Conservation (phyloP, 2,888 invertebrate genomes). For the Buathra laborator region DNA sequence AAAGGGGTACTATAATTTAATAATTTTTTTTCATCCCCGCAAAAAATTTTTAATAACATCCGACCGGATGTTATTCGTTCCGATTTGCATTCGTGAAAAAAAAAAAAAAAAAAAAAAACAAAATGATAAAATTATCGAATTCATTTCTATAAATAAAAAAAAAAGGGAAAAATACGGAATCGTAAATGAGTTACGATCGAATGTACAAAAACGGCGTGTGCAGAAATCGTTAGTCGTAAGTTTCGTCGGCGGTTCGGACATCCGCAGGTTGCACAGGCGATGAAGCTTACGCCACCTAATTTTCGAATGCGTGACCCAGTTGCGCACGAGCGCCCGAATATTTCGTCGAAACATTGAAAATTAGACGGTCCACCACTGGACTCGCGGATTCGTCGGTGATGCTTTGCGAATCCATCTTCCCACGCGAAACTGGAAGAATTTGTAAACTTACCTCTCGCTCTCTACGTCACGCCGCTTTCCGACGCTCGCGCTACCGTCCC, state of each 20-base stretch:
- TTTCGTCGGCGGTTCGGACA: not conserved
- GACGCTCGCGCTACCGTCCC: conserved; percentile 4
- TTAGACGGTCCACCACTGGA: conserved; percentile 50
- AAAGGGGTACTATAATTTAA: too few species aligned
- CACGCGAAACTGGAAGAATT: conserved; percentile 53
- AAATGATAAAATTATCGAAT: not conserved
- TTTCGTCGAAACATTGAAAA: conserved; percentile 56
- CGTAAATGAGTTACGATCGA: not conserved
- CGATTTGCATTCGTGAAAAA: too few species aligned
- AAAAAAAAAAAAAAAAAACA: too few species aligned
- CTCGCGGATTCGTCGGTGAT: not conserved
- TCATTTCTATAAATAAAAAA: not conserved
- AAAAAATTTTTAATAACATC: too few species aligned
- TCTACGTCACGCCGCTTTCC: conserved; percentile 20
- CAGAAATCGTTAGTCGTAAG: too few species aligned
- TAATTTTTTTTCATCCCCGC: too few species aligned
- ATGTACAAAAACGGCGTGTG: not conserved
- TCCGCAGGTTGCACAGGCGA: not conserved
- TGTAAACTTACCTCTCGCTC: not conserved
- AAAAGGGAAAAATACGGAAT: not conserved
- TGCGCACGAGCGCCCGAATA: conserved; percentile 36
- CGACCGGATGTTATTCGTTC: too few species aligned
- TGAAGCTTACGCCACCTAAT: conserved; percentile 56
- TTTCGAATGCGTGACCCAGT: conserved; percentile 67
- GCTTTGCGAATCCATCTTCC: conserved; percentile 20